Evolutionary conservation across 2,888 invertebrate genomes (phyloP), one percentile per base, ranked within the genome.

Genomic region (Eristalis pertinax): DNA sequence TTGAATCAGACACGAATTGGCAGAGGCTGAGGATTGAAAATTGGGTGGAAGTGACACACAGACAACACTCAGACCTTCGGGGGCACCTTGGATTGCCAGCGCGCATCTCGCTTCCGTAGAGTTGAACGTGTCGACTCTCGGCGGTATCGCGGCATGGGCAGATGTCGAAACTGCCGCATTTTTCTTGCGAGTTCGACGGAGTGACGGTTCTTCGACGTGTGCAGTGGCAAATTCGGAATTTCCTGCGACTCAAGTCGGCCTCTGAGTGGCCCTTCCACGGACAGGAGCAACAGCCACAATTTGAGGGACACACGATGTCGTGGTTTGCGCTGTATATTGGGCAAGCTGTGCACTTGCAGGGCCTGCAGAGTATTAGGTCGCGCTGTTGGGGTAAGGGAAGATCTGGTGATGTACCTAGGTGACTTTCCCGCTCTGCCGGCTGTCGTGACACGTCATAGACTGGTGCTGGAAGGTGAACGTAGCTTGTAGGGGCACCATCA

Each of bases 61-160:
- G 32, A 10, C 32, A 4, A 32, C 15, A 56, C 1, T 41, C 4
- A 13, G 11, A 63, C 15, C 29, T 35, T 11, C 4, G 1, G 7
- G n/a, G 60, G 1, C 4, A 1, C 7, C 26, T 1, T 13, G 60
- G n/a, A 4, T 13, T 10, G 11, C 72, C 69, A 29, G 77, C 43
- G 60, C 90, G 91, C 91, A 92, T 92, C 70, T 92, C 91, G 1
- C 22, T 58, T 62, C 89, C 88, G 70, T 89, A 91, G 0, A 91
- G 60, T 68, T 92, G 91, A 0, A 91, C 82, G 64, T 89, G 90
- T 41, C 90, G 92, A n/a, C 91, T 89, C 63, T 92, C 92, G 2
- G 92, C 92, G 60, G 90, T 90, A 58, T 92, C 92, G 13, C 91
- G 91, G 73, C 92, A 92, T 2, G 92, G 91, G 70, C 92, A 92